phyloP scores from a whole-genome alignment of 2,797 vertebrate species.

The Ataeniobius toweri region DNA sequence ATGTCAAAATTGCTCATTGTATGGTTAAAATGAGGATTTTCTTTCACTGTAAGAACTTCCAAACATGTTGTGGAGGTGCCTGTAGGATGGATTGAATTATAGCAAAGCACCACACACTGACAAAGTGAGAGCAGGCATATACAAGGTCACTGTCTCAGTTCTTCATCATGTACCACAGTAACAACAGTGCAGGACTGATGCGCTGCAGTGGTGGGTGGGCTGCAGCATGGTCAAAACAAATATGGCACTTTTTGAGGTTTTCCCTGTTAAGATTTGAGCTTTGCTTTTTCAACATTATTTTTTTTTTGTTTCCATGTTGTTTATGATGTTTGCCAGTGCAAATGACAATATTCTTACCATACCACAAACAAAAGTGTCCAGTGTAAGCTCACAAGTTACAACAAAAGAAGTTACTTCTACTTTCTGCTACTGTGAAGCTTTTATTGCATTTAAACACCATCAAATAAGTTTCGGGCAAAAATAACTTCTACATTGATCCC shows the following conservation, averaged over 20 bases:
- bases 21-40: neutral
- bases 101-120: slow-evolving; percentile 29
- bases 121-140: slow-evolving; percentile 26
- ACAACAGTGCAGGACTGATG: slow-evolving; percentile 10
- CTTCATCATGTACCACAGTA: slow-evolving; percentile 33
- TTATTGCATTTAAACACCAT: neutral
- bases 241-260: slow-evolving; percentile 1
- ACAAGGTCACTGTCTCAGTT: slow-evolving; percentile 52
- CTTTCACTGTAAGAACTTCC: slow-evolving; percentile 22
- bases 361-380: neutral
- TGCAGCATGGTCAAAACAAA: neutral
- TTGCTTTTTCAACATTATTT: neutral
- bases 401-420: neutral
- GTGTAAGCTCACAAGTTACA: neutral
- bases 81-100: slow-evolving; percentile 39
- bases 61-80: slow-evolving; percentile 30
- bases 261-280: neutral
- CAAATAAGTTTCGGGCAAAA: neutral
- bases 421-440: neutral
- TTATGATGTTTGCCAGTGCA: neutral
- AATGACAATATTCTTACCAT: neutral
- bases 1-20: slow-evolving; percentile 19
- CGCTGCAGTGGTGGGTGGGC: neutral
- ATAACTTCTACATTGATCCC: neutral
- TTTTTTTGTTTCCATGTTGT: neutral